phyloP scores from a whole-genome alignment of 2,888 invertebrate species.

The Drosophila dives region DNA sequence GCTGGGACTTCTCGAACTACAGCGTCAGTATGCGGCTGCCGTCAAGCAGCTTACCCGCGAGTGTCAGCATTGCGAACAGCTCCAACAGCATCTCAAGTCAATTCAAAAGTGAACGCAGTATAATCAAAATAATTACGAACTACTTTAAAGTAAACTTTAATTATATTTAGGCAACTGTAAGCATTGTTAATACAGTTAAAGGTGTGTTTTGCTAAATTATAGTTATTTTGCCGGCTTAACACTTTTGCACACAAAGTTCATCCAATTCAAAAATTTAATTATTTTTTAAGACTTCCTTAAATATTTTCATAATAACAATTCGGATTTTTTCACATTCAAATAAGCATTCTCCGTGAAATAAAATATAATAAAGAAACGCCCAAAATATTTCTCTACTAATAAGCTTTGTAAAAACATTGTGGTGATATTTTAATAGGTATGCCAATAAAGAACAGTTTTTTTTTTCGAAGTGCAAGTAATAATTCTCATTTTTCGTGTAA shows the following conservation, averaged over 20 bases:
- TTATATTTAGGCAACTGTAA: conserved; percentile 2
- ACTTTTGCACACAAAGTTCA: not conserved
- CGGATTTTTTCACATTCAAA: not conserved
- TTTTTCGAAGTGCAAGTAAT: no score
- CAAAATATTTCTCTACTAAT: not conserved
- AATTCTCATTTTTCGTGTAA: not conserved
- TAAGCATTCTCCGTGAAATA: conserved; percentile 2
- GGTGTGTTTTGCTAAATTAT: not conserved
- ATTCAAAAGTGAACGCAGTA: conserved; percentile 64
- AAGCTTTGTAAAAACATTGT: not conserved
- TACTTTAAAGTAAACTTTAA: not conserved
- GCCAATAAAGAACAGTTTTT: not conserved
- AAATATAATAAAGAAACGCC: not conserved
- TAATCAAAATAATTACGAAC: not conserved
- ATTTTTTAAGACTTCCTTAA: not conserved
- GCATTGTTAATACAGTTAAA: not conserved
- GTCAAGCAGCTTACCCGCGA: conserved; percentile 91
- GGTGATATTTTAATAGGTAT: not conserved
- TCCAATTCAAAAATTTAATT: not conserved
- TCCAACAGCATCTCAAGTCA: conserved; percentile 83
- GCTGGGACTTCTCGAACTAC: conserved; percentile 88
- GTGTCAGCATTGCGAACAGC: conserved; percentile 89
- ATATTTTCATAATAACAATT: not conserved
- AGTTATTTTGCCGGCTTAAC: conserved; percentile 1
- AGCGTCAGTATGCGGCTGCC: conserved; percentile 91